These are phyloP conservation scores for Prunella strophiata DNA, from an alignment of 2,797 vertebrate species.

Conservation along the genomic window DNA sequence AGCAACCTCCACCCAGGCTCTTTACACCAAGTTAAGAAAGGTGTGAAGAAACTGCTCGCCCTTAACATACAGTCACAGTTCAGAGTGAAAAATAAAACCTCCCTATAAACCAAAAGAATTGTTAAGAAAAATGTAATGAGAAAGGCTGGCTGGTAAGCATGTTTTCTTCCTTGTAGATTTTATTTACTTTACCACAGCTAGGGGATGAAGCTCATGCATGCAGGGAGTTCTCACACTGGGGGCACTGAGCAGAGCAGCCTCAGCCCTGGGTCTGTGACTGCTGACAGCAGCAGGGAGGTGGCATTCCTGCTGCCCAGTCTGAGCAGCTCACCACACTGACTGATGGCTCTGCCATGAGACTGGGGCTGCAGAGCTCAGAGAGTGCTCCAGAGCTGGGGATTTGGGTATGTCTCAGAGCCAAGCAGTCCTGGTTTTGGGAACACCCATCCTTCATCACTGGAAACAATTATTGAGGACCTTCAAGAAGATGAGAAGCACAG, in stretches of 20 bases:
- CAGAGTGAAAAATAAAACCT: neutral
- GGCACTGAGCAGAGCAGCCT: neutral
- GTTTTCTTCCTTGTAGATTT: neutral
- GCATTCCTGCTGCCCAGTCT: neutral
- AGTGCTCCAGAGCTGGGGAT: neutral
- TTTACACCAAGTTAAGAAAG: neutral
- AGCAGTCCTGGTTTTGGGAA: neutral
- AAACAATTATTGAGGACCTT: neutral
- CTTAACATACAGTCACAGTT: neutral
- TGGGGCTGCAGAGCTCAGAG: neutral
- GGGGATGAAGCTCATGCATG: neutral
- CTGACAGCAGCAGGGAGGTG: neutral
- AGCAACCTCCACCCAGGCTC: neutral
- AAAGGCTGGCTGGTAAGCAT: neutral
- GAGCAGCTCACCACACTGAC: neutral
- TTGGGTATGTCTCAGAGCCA: neutral
- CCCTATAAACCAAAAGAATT: neutral
- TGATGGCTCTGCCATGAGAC: neutral
- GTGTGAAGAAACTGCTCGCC: neutral
- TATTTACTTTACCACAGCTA: neutral
- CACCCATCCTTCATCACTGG: neutral
- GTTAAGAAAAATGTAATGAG: neutral
- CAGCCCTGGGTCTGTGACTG: rapidly evolving
- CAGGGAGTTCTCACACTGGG: neutral
- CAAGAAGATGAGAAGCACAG: neutral